Evolutionary conservation across 2,113 vertebrate species (phyloP), one percentile per base, ranked within the genome.

Genomic region (Phocoena sinus): DNA sequence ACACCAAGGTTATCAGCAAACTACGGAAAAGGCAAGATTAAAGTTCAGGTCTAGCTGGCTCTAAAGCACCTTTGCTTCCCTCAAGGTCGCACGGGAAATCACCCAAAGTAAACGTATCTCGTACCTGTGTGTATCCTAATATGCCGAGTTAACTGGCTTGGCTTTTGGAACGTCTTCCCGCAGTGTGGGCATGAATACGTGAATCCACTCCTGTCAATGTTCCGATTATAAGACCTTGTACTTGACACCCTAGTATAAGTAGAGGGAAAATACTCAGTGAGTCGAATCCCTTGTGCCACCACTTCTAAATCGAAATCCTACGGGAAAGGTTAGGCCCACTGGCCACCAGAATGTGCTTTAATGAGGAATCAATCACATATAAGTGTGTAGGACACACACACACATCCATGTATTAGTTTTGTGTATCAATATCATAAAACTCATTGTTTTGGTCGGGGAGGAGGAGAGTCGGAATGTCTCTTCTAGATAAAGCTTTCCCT

Each of bases 41-140:
- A 4, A 12, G 1, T 17, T 7, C 25, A 41, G 47, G 33, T 10
- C 25, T 0, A 18, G 28, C 7, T 0, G 2, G 23, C 31, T 17
- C 21, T 3, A 1, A 5, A n/a, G 65, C 26, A 23, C 67, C 28
- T 14, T 23, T 74, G 50, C 63, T 38, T 13, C 15, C 56, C 93
- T 38, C 70, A 4, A 26, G 26, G 11, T 38, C 53, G 6, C 14
- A 6, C 0, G 17, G 1, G 1, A 38, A 88, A 15, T 8, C 68
- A n/a, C 15, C 47, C 70, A 47, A 82, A 12, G 53, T 2, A 8
- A 47, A 18, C 0, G 3, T 3, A 8, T 25, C 50, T 14, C 98
- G 98, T 98, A 99, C 99, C 99, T 98, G 99, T 99, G 98, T 99
- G 99, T 98, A 99, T 99, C 97, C 99, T 98, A 62, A 99, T 98